phyloP scores from a whole-genome alignment of 1,140 invertebrate genomes.

The Drosophila bipectinata region DNA sequence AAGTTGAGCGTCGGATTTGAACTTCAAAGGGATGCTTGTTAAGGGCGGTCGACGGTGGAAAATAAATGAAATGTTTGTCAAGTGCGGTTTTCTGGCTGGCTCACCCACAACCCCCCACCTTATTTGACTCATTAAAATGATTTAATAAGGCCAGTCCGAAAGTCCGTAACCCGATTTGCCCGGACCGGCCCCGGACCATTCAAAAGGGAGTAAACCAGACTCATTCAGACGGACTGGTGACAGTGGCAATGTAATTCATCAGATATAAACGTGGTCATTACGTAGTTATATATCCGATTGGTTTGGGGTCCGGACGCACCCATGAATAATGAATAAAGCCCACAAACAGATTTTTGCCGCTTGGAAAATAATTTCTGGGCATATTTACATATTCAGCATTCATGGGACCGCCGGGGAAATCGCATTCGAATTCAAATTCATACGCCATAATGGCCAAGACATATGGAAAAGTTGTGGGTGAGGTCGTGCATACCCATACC shows the following conservation, averaged over 20 bases:
- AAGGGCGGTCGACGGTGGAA: constrained; percentile 34
- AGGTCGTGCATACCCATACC: constrained; percentile 19
- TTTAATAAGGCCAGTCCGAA: constrained; percentile 59
- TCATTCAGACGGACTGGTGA: constrained; percentile 26
- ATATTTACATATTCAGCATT: constrained; percentile 66
- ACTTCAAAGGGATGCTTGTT: constrained; percentile 41
- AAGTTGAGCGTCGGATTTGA: constrained; percentile 27
- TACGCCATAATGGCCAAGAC: constrained; percentile 51
- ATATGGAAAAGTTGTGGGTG: constrained; percentile 62
- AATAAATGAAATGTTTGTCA: constrained; percentile 68
- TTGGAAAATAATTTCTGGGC: constrained; percentile 52
- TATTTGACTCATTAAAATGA: constrained; percentile 79
- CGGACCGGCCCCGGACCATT: constrained; percentile 1
- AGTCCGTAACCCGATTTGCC: constrained; percentile 34
- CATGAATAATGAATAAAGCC: constrained; percentile 68
- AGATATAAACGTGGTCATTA: constrained; percentile 61
- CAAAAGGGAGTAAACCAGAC: constrained; percentile 5
- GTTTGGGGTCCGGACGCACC: constrained; percentile 8
- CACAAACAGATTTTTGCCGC: constrained; percentile 62
- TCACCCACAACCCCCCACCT: constrained; percentile 25
- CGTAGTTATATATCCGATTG: constrained; percentile 12
- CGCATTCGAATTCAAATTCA: constrained; percentile 61
- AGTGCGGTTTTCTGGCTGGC: constrained; percentile 49
- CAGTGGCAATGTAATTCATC: constrained; percentile 44
- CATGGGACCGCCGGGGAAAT: constrained; percentile 21